Conservation (phyloP, 2,888 invertebrate species). For the Xanthorhoe spadicearia region DNA sequence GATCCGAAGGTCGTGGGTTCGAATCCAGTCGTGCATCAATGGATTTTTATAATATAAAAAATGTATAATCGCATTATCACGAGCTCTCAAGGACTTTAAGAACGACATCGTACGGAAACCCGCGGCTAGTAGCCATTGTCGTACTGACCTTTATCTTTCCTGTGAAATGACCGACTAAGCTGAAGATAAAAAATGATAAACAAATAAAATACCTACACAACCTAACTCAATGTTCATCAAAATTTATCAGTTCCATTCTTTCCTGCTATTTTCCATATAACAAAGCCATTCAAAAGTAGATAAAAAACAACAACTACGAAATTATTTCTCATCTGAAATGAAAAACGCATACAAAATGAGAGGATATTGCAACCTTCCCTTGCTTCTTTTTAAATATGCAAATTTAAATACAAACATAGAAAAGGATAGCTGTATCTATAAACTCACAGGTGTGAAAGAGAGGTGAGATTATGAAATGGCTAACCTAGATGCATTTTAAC, state of each 20-base stretch:
- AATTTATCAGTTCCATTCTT: not conserved
- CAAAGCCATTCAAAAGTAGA: slow-evolving; percentile 6
- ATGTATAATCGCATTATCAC: no score
- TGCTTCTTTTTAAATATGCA: slow-evolving; percentile 68
- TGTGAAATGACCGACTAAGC: no score
- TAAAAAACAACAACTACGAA: slow-evolving; percentile 46
- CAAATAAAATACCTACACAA: not conserved
- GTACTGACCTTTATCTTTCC: no score
- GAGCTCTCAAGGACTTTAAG: no score
- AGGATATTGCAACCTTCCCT: slow-evolving; percentile 60
- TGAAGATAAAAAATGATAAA: no score
- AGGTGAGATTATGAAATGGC: slow-evolving; percentile 40
- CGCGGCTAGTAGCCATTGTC: no score
- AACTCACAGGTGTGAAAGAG: slow-evolving; percentile 16
- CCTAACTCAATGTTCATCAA: not conserved
- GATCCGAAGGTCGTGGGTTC: no score
- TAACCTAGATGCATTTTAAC: slow-evolving; percentile 53
- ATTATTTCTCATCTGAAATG: slow-evolving; percentile 58
- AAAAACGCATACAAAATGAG: slow-evolving; percentile 62
- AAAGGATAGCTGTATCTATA: slow-evolving; percentile 36
- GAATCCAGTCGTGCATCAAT: no score
- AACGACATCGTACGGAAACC: no score
- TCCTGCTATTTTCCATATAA: not conserved
- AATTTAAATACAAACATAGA: slow-evolving; percentile 63
- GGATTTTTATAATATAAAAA: no score